Conservation (phyloP, 2,797 vertebrate species). For the Pelobates cultripes region DNA sequence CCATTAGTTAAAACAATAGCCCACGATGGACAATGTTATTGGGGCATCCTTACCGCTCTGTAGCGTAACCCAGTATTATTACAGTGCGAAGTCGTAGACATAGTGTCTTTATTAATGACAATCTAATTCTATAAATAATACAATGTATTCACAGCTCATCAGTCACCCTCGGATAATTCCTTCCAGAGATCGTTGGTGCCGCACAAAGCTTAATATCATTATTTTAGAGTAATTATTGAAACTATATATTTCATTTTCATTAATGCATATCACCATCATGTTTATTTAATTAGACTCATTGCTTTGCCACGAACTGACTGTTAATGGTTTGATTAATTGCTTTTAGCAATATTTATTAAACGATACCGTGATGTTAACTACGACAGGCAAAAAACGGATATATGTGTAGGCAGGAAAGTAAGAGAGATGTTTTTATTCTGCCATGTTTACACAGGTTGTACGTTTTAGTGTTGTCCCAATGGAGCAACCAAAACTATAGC, state of each 20-base stretch:
- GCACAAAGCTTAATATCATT: conserved; percentile 22
- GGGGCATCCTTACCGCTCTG: not conserved
- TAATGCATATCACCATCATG: conserved; percentile 18
- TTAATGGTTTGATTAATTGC: conserved; percentile 11
- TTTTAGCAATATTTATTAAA: conserved; percentile 13
- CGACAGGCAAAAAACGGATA: too few relatives aligned
- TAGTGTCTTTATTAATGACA: conserved; percentile 36
- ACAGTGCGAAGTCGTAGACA: conserved; percentile 42
- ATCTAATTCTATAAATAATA: conserved; percentile 55
- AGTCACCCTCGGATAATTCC: conserved; percentile 59
- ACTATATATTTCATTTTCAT: not conserved
- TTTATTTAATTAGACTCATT: conserved; percentile 37
- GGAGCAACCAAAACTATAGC: too few relatives aligned
- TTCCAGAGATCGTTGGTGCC: conserved; percentile 50
- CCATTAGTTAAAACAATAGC: not conserved
- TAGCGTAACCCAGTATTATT: conserved; percentile 10
- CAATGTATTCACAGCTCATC: conserved; percentile 56
- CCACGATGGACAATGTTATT: not conserved
- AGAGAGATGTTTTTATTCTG: too few relatives aligned
- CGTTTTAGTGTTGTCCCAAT: too few relatives aligned
- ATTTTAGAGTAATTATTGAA: conserved; percentile 17
- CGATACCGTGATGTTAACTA: not conserved
- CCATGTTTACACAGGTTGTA: too few relatives aligned
- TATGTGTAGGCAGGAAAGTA: too few relatives aligned
- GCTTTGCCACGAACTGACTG: not conserved